Conservation (phyloP, 2,797 vertebrate genomes). For the Typhlichthys subterraneus region DNA sequence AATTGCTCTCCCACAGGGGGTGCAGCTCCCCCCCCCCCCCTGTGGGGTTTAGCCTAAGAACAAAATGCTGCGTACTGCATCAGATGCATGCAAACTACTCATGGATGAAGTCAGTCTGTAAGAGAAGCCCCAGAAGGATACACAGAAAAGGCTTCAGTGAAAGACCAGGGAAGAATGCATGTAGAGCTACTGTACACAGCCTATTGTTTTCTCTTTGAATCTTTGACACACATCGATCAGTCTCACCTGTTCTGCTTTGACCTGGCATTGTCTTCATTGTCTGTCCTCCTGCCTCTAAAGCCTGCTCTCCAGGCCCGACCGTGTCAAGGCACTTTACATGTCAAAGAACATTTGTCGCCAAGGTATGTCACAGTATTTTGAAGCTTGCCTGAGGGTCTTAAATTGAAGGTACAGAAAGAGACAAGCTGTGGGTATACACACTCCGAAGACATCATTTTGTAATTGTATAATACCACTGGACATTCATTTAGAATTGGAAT, state of each 20-base stretch:
- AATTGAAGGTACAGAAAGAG: constrained; percentile 10
- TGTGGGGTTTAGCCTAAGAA: constrained; percentile 37
- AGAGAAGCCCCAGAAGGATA: constrained; percentile 27
- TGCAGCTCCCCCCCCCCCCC: constrained; percentile 17
- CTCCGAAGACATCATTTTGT: constrained; percentile 13
- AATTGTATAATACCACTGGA: constrained; percentile 38
- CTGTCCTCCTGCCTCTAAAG: too few species aligned
- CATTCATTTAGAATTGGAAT: constrained; percentile 23
- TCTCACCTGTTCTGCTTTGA: neutral
- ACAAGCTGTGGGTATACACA: constrained; percentile 4
- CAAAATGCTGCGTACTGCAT: constrained; percentile 20
- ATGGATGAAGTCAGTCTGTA: constrained; percentile 27
- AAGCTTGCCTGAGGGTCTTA: constrained; percentile 14
- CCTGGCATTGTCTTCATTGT: neutral
- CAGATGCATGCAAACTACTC: constrained; percentile 6
- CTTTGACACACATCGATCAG: constrained; percentile 3
- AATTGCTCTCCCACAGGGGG: constrained; percentile 19
- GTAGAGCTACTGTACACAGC: neutral
- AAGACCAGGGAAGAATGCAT: constrained; percentile 48
- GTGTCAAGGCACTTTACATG: neutral
- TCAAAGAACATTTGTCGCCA: too few species aligned
- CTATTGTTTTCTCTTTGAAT: constrained; percentile 38
- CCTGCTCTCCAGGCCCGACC: too few species aligned
- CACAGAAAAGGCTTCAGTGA: constrained; percentile 34
- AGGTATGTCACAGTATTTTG: constrained; percentile 13